These are phyloP conservation scores for Ptilodon capucinus DNA, from an alignment of 2,888 invertebrate genomes.

Conservation along the genomic window DNA sequence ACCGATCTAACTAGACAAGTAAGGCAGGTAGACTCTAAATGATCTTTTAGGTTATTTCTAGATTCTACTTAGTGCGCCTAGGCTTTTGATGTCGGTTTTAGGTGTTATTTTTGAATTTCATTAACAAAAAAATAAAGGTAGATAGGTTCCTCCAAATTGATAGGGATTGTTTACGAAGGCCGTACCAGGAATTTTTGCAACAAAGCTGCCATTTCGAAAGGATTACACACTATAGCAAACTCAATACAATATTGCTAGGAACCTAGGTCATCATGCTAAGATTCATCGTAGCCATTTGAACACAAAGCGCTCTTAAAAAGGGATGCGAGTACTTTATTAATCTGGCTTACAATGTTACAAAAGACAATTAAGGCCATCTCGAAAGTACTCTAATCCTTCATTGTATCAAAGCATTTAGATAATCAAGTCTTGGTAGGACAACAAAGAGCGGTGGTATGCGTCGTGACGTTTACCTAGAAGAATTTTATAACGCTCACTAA, in stretches of 20 bases:
- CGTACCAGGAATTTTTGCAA: too few species aligned
- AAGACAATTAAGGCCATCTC: conserved; percentile 60
- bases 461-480: conserved; percentile 65
- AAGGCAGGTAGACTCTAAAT: too few species aligned
- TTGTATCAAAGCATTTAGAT: conserved; percentile 69
- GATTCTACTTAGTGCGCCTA: too few species aligned
- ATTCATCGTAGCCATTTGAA: background rate
- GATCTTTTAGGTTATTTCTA: too few species aligned
- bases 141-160: too few species aligned
- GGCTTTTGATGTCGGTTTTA: too few species aligned
- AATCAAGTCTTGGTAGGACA: conserved; percentile 54
- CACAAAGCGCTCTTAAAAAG: conserved; percentile 11
- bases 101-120: too few species aligned
- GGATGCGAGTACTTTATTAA: conserved; percentile 38
- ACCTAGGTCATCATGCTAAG: background rate
- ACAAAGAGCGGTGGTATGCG: conserved; percentile 54
- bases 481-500: conserved; percentile 69
- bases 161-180: too few species aligned
- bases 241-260: background rate
- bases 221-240: background rate
- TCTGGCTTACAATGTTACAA: conserved; percentile 48
- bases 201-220: too few species aligned
- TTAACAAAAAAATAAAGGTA: too few species aligned
- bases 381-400: conserved; percentile 53
- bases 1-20: too few species aligned